phyloP scores from a whole-genome alignment of 2,888 invertebrate species.

The Eristalinus sepulchralis region DNA sequence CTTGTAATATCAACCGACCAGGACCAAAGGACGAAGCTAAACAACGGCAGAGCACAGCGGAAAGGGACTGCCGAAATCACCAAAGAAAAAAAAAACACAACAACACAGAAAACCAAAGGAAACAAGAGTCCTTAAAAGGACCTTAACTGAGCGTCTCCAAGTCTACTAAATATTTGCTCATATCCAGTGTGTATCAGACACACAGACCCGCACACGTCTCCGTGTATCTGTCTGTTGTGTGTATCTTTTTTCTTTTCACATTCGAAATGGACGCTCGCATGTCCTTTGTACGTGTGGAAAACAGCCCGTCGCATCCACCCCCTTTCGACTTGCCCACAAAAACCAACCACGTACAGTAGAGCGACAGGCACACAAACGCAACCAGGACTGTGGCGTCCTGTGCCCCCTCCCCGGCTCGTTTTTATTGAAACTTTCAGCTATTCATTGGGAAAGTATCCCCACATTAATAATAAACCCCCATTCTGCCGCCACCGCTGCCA shows the following conservation, averaged over 20 bases:
- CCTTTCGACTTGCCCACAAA: conserved; percentile 18
- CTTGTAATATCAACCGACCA: conserved; percentile 47
- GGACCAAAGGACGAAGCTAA: conserved; percentile 41
- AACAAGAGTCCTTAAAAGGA: conserved; percentile 62
- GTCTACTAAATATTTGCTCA: conserved; percentile 71
- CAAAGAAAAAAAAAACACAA: conserved; percentile 4
- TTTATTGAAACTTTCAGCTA: conserved; percentile 71
- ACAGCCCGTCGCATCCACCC: neutral
- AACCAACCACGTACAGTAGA: conserved; percentile 34
- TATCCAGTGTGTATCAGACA: conserved; percentile 66
- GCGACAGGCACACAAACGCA: neutral
- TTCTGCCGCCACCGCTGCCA: conserved; percentile 20
- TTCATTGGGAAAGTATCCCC: conserved; percentile 71
- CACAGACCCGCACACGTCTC: conserved; percentile 15
- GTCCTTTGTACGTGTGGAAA: conserved; percentile 42
- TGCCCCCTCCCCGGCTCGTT: conserved; percentile 40
- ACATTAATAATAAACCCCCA: conserved; percentile 69
- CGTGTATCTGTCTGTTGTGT: conserved; percentile 48
- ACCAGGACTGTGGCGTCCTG: conserved; percentile 14
- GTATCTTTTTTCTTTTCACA: conserved; percentile 38
- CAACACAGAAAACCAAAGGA: conserved; percentile 16
- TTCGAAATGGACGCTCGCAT: conserved; percentile 63
- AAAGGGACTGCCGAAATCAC: too few species aligned
- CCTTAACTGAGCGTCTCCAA: conserved; percentile 68
- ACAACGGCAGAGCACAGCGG: neutral